These are phyloP conservation scores for Oryzias curvinotus DNA, from an alignment of 2,113 vertebrate genomes.

Conservation along the genomic window DNA sequence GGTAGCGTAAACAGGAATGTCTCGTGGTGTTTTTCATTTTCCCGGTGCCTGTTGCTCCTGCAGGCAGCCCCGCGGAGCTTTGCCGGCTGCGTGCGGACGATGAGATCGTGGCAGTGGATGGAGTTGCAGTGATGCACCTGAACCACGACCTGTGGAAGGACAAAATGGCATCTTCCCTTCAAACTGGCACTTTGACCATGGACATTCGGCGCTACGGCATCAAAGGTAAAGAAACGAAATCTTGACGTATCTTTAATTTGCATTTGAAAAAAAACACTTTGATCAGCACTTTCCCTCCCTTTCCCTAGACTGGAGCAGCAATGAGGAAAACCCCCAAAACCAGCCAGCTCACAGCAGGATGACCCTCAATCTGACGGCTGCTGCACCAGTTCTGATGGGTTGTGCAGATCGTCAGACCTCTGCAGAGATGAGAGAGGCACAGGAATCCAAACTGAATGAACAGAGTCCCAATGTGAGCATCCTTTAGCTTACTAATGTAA, in stretches of 20 bases:
- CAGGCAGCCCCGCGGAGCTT: constrained; percentile 88
- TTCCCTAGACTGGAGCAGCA: constrained; percentile 81
- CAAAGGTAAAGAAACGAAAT: constrained; percentile 78
- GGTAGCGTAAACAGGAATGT: not conserved
- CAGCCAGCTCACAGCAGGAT: constrained; percentile 83
- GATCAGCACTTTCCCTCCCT: constrained; percentile 3
- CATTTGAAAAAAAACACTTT: no score
- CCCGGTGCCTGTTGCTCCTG: constrained; percentile 1
- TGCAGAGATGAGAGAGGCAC: constrained; percentile 56
- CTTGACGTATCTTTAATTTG: no score
- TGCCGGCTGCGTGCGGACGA: constrained; percentile 87
- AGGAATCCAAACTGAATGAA: constrained; percentile 66
- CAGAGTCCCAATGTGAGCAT: constrained; percentile 80
- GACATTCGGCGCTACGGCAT: constrained; percentile 89
- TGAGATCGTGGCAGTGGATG: constrained; percentile 87
- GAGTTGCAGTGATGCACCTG: constrained; percentile 80
- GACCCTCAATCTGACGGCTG: constrained; percentile 91
- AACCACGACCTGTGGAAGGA: constrained; percentile 85
- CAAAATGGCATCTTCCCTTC: constrained; percentile 81
- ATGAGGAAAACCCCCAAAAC: constrained; percentile 75
- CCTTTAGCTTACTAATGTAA: constrained; percentile 1
- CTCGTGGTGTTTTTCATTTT: constrained; percentile 9
- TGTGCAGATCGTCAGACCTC: constrained; percentile 79
- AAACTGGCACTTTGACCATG: constrained; percentile 87
- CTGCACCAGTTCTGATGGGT: constrained; percentile 86